These are phyloP conservation scores for Nycticebus coucang DNA, from an alignment of 2,113 vertebrate species.

Conservation along the genomic window DNA sequence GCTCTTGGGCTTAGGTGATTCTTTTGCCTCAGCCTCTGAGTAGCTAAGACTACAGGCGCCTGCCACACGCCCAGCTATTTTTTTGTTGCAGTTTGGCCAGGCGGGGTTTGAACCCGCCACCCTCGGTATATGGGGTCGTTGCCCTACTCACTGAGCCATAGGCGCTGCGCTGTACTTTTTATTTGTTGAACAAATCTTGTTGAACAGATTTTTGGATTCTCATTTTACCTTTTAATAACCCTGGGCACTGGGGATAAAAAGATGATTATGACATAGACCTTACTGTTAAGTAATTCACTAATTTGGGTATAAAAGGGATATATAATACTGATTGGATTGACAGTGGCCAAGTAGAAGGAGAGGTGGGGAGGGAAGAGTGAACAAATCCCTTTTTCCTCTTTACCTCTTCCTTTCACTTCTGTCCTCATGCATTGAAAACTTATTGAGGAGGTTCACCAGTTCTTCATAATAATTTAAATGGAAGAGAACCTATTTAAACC, in stretches of 20 bases:
- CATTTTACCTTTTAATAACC: constrained; percentile 27
- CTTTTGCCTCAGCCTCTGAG: too few species aligned
- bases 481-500: neutral
- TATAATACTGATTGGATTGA: neutral
- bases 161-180: neutral
- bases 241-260: neutral
- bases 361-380: neutral
- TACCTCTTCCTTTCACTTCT: neutral
- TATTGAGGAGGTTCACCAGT: neutral
- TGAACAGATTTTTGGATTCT: neutral
- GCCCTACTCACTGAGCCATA: too few species aligned
- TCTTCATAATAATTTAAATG: neutral
- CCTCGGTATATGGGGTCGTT: too few species aligned
- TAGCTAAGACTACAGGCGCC: too few species aligned
- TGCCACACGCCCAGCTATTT: too few species aligned
- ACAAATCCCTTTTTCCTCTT: neutral
- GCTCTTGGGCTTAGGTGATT: too few species aligned
- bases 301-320: neutral
- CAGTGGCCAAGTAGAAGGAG: neutral
- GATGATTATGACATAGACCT: neutral
- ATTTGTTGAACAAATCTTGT: neutral
- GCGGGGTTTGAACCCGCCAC: too few species aligned
- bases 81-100: too few species aligned
- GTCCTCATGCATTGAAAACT: neutral
- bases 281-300: neutral